Percentiles rank a stretch among this genome's conserved stretches.
Evolutionary conservation across 2,113 vertebrate genomes (phyloP).

Genomic region (Rafetus swinhoei): DNA sequence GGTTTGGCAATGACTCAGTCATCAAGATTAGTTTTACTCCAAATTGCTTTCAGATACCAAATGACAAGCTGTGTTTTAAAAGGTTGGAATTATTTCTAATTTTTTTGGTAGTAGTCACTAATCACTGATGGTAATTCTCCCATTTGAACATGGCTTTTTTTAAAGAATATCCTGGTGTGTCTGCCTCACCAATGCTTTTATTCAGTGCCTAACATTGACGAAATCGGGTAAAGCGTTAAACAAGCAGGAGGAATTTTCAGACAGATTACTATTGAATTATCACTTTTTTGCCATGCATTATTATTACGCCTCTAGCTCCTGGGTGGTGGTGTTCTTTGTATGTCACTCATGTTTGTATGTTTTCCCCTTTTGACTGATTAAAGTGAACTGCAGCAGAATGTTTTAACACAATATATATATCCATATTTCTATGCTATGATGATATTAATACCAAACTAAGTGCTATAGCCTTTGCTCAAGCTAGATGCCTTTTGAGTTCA

Average conservation of each 20-base stretch:
- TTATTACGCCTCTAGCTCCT: neutral
- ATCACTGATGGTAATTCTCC: slow-evolving; percentile 51
- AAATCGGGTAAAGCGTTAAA: slow-evolving; percentile 30
- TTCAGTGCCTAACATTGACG: slow-evolving; percentile 20
- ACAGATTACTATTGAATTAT: neutral
- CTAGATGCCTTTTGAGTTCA: neutral
- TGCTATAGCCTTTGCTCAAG: neutral
- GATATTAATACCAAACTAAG: neutral
- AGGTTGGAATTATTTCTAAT: slow-evolving; percentile 71
- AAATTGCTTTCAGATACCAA: slow-evolving; percentile 57
- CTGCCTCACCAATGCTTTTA: neutral
- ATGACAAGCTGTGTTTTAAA: slow-evolving; percentile 60
- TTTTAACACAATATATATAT: neutral
- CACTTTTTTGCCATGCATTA: neutral
- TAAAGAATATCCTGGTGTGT: slow-evolving; percentile 30
- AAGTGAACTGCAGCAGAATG: neutral
- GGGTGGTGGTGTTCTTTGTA: neutral
- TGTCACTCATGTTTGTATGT: neutral
- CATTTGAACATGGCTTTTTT: neutral
- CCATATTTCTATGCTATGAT: neutral
- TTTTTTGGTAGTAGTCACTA: slow-evolving; percentile 43
- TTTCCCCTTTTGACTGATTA: neutral
- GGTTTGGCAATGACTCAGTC: slow-evolving; percentile 55
- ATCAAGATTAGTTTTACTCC: slow-evolving; percentile 46
- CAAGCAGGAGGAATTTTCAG: slow-evolving; percentile 15